Percentiles rank a stretch among this genome's conserved stretches.
Evolutionary conservation across 2,797 vertebrate species (phyloP).

Genomic region (Catamblyrhynchus diadema): DNA sequence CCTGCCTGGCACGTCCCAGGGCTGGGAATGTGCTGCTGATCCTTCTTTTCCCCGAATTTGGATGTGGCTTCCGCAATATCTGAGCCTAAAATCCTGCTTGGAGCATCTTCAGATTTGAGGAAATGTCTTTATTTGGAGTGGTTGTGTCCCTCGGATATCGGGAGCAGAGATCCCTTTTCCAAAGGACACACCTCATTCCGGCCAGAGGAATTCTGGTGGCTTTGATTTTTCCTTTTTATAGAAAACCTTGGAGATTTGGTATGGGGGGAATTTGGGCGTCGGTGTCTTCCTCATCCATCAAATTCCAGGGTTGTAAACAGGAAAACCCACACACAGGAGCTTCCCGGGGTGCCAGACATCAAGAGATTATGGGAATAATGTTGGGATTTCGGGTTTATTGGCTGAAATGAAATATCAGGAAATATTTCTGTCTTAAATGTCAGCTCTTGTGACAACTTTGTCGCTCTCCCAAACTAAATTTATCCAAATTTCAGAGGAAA

Average conservation of each 20-base stretch:
- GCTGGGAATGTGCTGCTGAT: accelerated
- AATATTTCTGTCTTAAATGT: neutral
- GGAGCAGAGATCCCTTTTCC: neutral
- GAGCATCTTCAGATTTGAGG: accelerated
- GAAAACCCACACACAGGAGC: neutral
- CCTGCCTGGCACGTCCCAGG: accelerated
- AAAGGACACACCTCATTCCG: neutral
- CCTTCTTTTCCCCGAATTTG: accelerated
- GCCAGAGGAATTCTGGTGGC: accelerated
- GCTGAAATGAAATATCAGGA: neutral
- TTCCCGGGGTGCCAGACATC: neutral
- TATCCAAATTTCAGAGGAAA: neutral
- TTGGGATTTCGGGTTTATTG: neutral
- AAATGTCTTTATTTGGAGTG: neutral
- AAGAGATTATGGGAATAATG: neutral
- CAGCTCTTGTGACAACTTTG: neutral
- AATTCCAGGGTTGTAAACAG: neutral
- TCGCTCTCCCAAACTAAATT: neutral
- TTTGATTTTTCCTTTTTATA: neutral
- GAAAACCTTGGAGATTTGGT: neutral
- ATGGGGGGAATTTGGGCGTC: neutral
- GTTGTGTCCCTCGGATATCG: accelerated
- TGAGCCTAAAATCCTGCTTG: neutral
- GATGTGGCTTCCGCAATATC: accelerated
- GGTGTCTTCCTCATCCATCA: neutral